These are phyloP conservation scores for Athripsodes cinereus DNA, from an alignment of 2,888 invertebrate genomes.

Conservation along the genomic window DNA sequence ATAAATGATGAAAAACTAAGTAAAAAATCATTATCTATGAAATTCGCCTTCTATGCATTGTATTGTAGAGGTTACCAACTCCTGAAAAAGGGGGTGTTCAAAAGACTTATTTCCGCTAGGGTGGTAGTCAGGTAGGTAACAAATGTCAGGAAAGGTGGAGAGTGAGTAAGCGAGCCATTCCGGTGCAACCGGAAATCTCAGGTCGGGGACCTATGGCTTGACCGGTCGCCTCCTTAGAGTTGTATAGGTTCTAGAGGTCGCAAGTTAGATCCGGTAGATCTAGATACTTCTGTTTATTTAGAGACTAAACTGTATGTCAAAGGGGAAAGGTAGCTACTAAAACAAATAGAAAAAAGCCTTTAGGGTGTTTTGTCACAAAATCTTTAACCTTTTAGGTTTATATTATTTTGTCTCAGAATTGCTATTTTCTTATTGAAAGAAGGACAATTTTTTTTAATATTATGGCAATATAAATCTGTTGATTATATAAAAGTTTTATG, in stretches of 20 bases:
- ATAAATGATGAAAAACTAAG: no score
- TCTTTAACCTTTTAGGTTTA: no score
- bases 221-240: background rate
- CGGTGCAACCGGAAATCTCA: background rate
- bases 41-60: no score
- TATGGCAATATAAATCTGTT: no score
- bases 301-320: background rate
- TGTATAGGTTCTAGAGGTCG: background rate
- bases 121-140: background rate
- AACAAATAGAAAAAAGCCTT: background rate
- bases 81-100: background rate
- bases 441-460: no score
- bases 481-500: no score
- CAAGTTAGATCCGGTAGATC: background rate
- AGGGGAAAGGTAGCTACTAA: background rate
- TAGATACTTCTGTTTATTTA: background rate
- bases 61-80: background rate
- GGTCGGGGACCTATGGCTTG: background rate
- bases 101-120: conserved; percentile 2
- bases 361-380: no score
- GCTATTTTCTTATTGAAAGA: no score
- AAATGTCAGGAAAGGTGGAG: background rate
- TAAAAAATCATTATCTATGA: no score
- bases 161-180: background rate
- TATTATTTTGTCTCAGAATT: no score